These are phyloP conservation scores for Cololabis saira DNA, from an alignment of 2,113 vertebrate species.

Conservation along the genomic window DNA sequence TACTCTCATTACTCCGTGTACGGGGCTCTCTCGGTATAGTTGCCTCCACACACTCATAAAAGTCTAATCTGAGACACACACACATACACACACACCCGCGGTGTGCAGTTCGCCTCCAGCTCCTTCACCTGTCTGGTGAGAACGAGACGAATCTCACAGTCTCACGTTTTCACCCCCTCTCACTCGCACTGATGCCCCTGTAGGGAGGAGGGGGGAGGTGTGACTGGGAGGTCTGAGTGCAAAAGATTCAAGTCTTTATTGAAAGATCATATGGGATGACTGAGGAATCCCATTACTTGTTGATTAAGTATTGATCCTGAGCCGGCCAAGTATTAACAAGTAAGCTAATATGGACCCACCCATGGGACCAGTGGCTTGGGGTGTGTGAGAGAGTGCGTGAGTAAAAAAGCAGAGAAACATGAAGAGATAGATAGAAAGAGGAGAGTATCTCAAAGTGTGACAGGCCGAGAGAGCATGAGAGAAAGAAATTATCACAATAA, in stretches of 20 bases:
- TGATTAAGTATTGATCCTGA: slow-evolving; percentile 99
- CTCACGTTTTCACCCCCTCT: slow-evolving; percentile 26
- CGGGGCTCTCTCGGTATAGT: too few species aligned
- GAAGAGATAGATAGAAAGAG: slow-evolving; percentile 7
- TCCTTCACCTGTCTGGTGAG: slow-evolving; percentile 41
- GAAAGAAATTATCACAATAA: slow-evolving; percentile 68
- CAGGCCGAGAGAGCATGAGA: slow-evolving; percentile 39
- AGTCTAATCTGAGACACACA: too few species aligned
- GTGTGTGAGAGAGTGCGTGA: slow-evolving; percentile 55
- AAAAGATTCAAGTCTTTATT: slow-evolving; percentile 98
- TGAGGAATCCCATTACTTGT: slow-evolving; percentile 99
- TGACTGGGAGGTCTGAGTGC: slow-evolving; percentile 44
- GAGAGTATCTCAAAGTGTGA: slow-evolving; percentile 35
- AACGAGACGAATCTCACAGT: slow-evolving; percentile 39
- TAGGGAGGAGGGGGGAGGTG: background rate
- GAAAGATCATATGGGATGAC: slow-evolving; percentile 99
- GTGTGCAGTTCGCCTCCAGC: slow-evolving; percentile 28
- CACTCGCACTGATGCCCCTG: slow-evolving; percentile 22
- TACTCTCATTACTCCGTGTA: too few species aligned
- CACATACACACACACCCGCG: slow-evolving; percentile 11
- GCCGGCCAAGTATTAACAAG: slow-evolving; percentile 96
- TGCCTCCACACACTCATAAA: too few species aligned
- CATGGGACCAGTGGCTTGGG: slow-evolving; percentile 92
- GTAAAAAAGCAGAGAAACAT: slow-evolving; percentile 45
- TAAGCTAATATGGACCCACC: slow-evolving; percentile 99